These are phyloP conservation scores for Drosophila meridiana DNA, from an alignment of 2,888 invertebrate genomes.

Conservation along the genomic window DNA sequence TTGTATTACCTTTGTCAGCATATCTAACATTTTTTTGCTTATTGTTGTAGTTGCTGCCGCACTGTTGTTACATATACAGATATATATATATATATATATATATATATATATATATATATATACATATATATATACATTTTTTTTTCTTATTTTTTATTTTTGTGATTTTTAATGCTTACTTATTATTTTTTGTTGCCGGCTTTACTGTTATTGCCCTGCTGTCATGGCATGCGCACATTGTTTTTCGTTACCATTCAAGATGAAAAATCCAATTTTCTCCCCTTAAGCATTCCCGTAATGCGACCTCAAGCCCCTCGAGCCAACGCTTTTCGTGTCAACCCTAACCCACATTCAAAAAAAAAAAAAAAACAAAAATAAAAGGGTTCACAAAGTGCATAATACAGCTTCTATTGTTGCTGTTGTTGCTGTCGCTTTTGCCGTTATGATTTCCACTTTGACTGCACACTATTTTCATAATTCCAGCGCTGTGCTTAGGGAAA, in stretches of 20 bases:
- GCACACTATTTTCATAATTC: constrained; percentile 60
- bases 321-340: constrained; percentile 9
- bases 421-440: constrained; percentile 26
- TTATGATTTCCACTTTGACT: constrained; percentile 44
- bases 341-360: constrained; percentile 29
- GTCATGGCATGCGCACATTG: constrained; percentile 63
- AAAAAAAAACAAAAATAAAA: constrained; percentile 62
- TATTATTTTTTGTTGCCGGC: constrained; percentile 74
- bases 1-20: constrained; percentile 79
- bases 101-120: neutral
- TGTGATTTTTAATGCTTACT: constrained; percentile 70
- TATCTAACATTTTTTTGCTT: constrained; percentile 75
- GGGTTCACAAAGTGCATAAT: constrained; percentile 63
- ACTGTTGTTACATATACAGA: constrained; percentile 5
- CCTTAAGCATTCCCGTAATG: constrained; percentile 74
- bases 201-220: constrained; percentile 70
- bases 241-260: constrained; percentile 68
- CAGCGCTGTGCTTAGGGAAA: constrained; percentile 31
- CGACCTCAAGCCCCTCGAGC: constrained; percentile 36
- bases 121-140: neutral
- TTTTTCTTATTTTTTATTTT: constrained; percentile 37
- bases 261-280: constrained; percentile 79
- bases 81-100: neutral
- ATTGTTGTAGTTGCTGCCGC: constrained; percentile 44
- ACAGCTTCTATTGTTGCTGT: constrained; percentile 18